phyloP scores from a whole-genome alignment of 30 jellyfish, hydroid and myxozoan genomes.

The Hydractinia echinata region DNA sequence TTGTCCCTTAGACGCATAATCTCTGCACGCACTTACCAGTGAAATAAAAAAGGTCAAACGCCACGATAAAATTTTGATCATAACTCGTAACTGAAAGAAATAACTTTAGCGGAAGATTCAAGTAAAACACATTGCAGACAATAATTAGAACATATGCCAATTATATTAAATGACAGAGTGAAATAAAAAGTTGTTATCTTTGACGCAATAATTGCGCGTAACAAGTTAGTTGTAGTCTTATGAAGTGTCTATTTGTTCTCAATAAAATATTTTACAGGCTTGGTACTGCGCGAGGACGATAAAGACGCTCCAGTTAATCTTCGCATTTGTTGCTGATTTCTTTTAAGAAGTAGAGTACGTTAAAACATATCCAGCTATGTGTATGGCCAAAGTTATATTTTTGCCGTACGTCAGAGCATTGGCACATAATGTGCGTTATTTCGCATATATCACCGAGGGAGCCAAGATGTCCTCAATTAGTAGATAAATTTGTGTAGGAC shows the following conservation, averaged over 20 bases:
- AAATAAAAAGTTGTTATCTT: no score
- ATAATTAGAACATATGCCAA: no score
- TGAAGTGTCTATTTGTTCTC: no score
- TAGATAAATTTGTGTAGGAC: constrained; percentile 79
- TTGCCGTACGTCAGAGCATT: constrained; percentile 68
- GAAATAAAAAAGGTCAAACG: no score
- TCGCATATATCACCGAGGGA: constrained; percentile 41
- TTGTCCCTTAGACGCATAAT: no score
- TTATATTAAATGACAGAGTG: no score
- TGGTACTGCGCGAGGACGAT: constrained; percentile 38
- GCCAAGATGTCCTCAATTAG: constrained; percentile 52
- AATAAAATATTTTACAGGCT: background rate
- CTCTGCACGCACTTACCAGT: no score
- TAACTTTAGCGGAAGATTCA: background rate
- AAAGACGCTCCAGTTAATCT: constrained; percentile 60
- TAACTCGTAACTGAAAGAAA: background rate
- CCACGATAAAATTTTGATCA: no score
- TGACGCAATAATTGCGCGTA: no score
- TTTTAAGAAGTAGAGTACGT: constrained; percentile 53
- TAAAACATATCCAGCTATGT: constrained; percentile 62
- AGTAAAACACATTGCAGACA: background rate
- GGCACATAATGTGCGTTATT: constrained; percentile 76
- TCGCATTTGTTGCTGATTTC: constrained; percentile 43
- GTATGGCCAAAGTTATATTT: constrained; percentile 69
- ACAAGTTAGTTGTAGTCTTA: no score